Evolutionary conservation across 2,888 invertebrate species (phyloP), one percentile per base, ranked within the genome.

Genomic region (Melanophora roralis): DNA sequence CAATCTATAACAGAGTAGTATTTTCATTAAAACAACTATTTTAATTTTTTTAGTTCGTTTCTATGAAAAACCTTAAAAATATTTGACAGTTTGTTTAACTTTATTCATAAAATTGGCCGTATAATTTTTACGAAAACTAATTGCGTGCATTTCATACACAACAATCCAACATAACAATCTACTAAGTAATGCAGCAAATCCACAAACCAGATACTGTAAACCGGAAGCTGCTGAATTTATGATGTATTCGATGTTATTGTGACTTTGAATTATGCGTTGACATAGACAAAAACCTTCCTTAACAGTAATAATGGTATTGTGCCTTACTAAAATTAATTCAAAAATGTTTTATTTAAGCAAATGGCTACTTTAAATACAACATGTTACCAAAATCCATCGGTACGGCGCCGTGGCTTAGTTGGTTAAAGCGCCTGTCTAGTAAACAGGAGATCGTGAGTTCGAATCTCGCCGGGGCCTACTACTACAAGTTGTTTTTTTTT

Each of bases 361-460:
- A 16, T 53, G 14, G 4, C 9, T 16, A 32, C 7, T 55, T 57
- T 2, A 1, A 21, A 2, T 2, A 3, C 23, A 1, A 1, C 0
- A 12, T 38, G 1, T 47, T 11, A 8, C 32, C 32, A 0, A 0
- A 0, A 0, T 0, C 0, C 0, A 0, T 0, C 11, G 71, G 55
- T 49, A 34, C 36, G 89, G 89, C 89, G 89, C 89, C 89, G 89
- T 89, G 89, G 89, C 89, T 89, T 89, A 89, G 89, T 89, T 89
- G 89, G 89, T 89, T 89, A 89, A 89, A 89, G 89, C 89, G 89
- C 89, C 89, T 89, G 89, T 89, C 89, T 89, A 89, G 89, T 89
- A 89, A 27, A 89, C 89, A 89, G 89, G 89, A 89, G 89, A 89
- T 89, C 89, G 86, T 89, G 89, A 89, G 89, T 89, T 89, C 89